Evolutionary conservation across 2,113 vertebrate species (phyloP).

Genomic region (Cygnus atratus): DNA sequence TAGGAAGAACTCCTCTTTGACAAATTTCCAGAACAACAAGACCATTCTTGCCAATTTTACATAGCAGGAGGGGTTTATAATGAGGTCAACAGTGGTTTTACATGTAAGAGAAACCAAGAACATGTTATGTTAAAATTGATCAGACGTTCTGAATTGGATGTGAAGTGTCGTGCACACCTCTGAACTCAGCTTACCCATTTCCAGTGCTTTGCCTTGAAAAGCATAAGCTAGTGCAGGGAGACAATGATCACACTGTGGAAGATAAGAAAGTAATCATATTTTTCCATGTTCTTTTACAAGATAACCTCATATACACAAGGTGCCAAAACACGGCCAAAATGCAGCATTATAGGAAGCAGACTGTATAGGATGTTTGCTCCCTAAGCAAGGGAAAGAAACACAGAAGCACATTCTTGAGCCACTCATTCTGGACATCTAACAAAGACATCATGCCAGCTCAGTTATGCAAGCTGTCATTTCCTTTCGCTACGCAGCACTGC

Average conservation of each 20-base stretch:
- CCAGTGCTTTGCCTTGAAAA: not conserved
- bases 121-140: not conserved
- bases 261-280: not conserved
- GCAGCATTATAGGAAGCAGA: not conserved
- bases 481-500: not conserved
- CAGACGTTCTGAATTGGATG: not conserved
- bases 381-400: not conserved
- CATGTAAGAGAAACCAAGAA: not conserved
- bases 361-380: not conserved
- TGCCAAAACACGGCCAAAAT: not conserved
- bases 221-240: not conserved
- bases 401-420: not conserved
- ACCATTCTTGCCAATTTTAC: not conserved
- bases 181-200: not conserved
- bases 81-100: not conserved
- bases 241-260: not conserved
- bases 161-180: too few relatives aligned
- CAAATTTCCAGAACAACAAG: constrained; percentile 5
- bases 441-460: not conserved
- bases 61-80: not conserved
- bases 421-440: not conserved
- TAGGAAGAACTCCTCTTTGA: not conserved
- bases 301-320: not conserved
- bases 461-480: not conserved
- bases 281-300: not conserved